phyloP scores from a whole-genome alignment of 1,140 invertebrate genomes.

The Coenobita brevimanus region DNA sequence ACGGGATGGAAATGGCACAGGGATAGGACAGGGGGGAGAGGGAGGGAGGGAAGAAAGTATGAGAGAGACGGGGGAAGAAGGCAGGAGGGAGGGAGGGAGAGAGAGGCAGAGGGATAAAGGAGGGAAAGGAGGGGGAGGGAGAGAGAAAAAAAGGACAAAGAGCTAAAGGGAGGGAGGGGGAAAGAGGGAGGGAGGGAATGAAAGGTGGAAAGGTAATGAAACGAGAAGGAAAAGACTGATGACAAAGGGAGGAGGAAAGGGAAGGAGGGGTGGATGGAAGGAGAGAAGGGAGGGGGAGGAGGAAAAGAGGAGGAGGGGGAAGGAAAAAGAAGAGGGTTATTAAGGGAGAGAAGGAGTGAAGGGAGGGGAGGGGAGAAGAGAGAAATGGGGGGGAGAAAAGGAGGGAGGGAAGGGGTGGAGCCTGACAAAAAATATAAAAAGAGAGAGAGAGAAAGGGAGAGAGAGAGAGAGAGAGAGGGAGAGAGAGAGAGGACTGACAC shows the following conservation, averaged over 20 bases:
- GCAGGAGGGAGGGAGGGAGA: too few relatives aligned
- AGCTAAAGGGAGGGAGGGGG: too few relatives aligned
- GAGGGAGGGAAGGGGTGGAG: too few relatives aligned
- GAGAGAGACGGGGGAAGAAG: not conserved
- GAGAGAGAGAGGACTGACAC: too few relatives aligned
- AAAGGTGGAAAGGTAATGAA: not conserved
- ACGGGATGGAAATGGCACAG: not conserved
- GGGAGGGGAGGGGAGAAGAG: too few relatives aligned
- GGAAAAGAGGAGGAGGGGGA: not conserved
- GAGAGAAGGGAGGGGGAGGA: not conserved
- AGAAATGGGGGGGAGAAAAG: too few relatives aligned
- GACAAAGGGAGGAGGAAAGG: not conserved
- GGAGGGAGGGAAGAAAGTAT: not conserved
- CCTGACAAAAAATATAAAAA: too few relatives aligned
- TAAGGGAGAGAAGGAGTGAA: not conserved
- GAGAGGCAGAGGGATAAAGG: not conserved
- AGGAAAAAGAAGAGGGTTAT: not conserved
- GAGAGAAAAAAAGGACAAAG: not conserved
- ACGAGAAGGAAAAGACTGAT: not conserved
- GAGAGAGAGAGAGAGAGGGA: too few relatives aligned
- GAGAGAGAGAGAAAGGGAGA: too few relatives aligned
- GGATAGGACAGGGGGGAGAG: not conserved
- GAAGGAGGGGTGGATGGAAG: not conserved
- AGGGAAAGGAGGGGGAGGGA: not conserved
- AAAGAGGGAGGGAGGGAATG: too few relatives aligned